These are phyloP conservation scores for Epinotia brunnichana DNA, from an alignment of 2,888 invertebrate genomes.

Conservation along the genomic window DNA sequence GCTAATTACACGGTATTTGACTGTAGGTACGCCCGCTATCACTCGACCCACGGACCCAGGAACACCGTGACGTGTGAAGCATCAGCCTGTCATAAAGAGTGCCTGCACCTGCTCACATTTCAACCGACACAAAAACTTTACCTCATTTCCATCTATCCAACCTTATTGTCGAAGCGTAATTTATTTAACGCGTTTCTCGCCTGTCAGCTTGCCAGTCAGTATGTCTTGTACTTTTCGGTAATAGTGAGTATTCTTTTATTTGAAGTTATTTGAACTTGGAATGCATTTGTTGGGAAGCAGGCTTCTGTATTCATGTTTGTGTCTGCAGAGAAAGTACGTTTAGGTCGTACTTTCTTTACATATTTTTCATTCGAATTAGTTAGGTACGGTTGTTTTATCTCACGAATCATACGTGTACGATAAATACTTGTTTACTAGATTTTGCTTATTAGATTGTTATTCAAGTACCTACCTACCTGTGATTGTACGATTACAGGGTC, in stretches of 20 bases:
- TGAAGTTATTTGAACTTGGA: slow-evolving; percentile 31
- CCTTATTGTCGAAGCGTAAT: slow-evolving; percentile 56
- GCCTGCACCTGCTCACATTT: slow-evolving; percentile 68
- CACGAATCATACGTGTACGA: too few relatives aligned
- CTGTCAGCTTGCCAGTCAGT: slow-evolving; percentile 55
- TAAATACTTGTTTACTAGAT: too few relatives aligned
- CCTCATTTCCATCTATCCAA: slow-evolving; percentile 55
- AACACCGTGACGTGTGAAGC: slow-evolving; percentile 61
- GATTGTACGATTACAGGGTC: too few relatives aligned
- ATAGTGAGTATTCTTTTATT: slow-evolving; percentile 30
- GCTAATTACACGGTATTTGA: not conserved
- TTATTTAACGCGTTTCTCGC: slow-evolving; percentile 62
- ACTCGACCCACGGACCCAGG: slow-evolving; percentile 52
- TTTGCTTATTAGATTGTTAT: too few relatives aligned
- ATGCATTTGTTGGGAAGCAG: slow-evolving; percentile 36
- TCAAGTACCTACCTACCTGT: too few relatives aligned
- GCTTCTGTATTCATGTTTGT: slow-evolving; percentile 20
- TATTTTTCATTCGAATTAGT: not conserved
- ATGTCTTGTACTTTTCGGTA: slow-evolving; percentile 37
- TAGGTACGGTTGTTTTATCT: not conserved
- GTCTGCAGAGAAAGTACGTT: slow-evolving; percentile 13
- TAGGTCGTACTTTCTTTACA: not conserved
- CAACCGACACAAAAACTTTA: slow-evolving; percentile 46
- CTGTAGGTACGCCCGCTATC: slow-evolving; percentile 50
- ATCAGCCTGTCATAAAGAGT: slow-evolving; percentile 58